Conservation (phyloP, 2,113 vertebrate species). For the Scophthalmus maximus region DNA sequence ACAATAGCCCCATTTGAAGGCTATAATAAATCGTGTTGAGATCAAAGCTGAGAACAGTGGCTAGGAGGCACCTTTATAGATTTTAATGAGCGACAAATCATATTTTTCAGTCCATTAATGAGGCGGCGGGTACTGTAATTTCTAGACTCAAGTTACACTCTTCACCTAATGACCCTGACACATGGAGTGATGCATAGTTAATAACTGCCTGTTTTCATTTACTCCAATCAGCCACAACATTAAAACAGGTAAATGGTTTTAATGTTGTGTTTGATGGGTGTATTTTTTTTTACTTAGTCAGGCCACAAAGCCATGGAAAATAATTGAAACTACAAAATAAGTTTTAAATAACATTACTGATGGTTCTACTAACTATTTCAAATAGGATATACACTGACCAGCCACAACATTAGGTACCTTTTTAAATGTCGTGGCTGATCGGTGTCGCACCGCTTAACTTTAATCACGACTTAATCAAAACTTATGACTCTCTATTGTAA, state of each 20-base stretch:
- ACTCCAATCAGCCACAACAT: background rate
- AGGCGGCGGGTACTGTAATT: slow-evolving; percentile 49
- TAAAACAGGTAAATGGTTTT: background rate
- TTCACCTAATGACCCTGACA: slow-evolving; percentile 57
- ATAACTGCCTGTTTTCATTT: slow-evolving; percentile 42
- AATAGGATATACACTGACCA: no score
- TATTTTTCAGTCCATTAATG: slow-evolving; percentile 63
- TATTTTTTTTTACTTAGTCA: background rate
- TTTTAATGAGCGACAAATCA: slow-evolving; percentile 75
- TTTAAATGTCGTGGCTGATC: no score
- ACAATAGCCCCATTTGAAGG: slow-evolving; percentile 50
- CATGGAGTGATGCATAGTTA: slow-evolving; percentile 50
- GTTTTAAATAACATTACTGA: background rate
- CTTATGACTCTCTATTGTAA: background rate
- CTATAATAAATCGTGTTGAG: slow-evolving; percentile 63
- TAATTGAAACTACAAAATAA: background rate
- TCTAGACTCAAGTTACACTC: slow-evolving; percentile 51
- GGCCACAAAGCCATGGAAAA: background rate
- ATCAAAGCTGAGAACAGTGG: slow-evolving; percentile 69
- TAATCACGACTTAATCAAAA: slow-evolving; percentile 19
- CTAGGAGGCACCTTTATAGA: slow-evolving; percentile 47
- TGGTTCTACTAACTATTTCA: no score
- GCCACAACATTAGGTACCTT: no score
- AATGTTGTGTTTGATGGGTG: background rate
- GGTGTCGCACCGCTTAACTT: no score